These are phyloP conservation scores for Salticus scenicus DNA, from an alignment of 2,888 invertebrate species.

Conservation along the genomic window DNA sequence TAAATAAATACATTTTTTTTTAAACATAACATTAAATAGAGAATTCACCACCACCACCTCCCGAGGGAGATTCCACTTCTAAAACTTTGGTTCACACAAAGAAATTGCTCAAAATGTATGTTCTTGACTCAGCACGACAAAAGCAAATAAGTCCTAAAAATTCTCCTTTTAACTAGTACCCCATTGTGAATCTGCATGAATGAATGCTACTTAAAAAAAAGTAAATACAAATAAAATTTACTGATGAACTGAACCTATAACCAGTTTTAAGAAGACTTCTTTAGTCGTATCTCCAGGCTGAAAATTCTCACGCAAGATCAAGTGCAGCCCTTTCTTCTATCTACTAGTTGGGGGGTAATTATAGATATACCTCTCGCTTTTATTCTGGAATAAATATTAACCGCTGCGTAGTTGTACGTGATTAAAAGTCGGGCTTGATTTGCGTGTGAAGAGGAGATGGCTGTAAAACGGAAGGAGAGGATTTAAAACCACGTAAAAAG, in stretches of 20 bases:
- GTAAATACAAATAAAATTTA: slow-evolving; percentile 16
- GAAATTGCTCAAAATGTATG: neutral
- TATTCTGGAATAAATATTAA: slow-evolving; percentile 2
- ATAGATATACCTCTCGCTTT: slow-evolving; percentile 29
- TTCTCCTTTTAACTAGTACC: slow-evolving; percentile 40
- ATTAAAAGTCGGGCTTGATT: slow-evolving; percentile 21
- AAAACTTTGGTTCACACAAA: slow-evolving; percentile 34
- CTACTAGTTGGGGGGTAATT: slow-evolving; percentile 49
- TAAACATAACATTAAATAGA: no score
- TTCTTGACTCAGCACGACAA: slow-evolving; percentile 25
- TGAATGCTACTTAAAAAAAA: slow-evolving; percentile 23
- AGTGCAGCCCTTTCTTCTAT: neutral
- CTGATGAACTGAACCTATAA: slow-evolving; percentile 28
- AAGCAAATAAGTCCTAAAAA: slow-evolving; percentile 28
- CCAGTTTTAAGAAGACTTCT: slow-evolving; percentile 19
- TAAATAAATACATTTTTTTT: no score
- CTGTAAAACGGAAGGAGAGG: slow-evolving; percentile 22
- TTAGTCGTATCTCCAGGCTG: slow-evolving; percentile 5
- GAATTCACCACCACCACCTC: slow-evolving; percentile 29
- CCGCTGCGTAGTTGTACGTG: slow-evolving; percentile 29
- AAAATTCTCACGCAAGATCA: slow-evolving; percentile 46
- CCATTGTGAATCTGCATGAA: slow-evolving; percentile 27
- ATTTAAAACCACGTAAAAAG: slow-evolving; percentile 17
- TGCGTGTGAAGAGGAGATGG: slow-evolving; percentile 20
- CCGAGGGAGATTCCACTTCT: slow-evolving; percentile 20